Evolutionary conservation across 2,888 invertebrate genomes (phyloP), one percentile per base, ranked within the genome.

Genomic region (Axea sp.): DNA sequence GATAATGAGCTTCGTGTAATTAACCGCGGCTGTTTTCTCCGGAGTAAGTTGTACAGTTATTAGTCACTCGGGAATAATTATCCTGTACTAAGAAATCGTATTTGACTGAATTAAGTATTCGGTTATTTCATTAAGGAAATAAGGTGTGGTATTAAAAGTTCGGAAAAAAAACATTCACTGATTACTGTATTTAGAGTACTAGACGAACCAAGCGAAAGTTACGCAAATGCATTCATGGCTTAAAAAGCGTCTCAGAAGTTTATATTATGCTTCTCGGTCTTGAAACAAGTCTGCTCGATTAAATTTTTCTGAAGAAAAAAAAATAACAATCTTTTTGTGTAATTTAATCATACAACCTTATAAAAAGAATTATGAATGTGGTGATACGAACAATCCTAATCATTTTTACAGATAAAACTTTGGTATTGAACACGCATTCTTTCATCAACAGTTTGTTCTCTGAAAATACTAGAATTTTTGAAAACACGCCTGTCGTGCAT

Each of bases 31-130:
- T 41, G 67, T 67, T 67, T 57, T 67, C 57, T 67, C 57, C 49
- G 57, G 28, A 55, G 43, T 57, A 49, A 53, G 64, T 35, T 43
- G 64, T 53, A 53, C 57, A 19, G 59, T 59, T 68, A 68, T 68
- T 68, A 68, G 68, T 68, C 68, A 59, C 57, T 43, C 35, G 41
- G 28, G 51, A 68, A 59, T 51, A 55, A 68, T 68, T 59, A 59
- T 41, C 51, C 68, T 39, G 49, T 17, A 53, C 30, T 67, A 28
- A 41, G 53, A 19, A 43, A 19, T 37, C 9, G 26, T 33, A 53
- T 33, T 64, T 26, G 53, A 28, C 47, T 47, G 51, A 30, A 55
- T 49, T 30, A 67, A 67, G 30, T 9, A 47, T 67, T 47, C 43
- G 49, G 49, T 51, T 68, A 22, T 59, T 59, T 51, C 51, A 41